Conservation (phyloP, 2,888 invertebrate species). For the Crossocerus cetratus region DNA sequence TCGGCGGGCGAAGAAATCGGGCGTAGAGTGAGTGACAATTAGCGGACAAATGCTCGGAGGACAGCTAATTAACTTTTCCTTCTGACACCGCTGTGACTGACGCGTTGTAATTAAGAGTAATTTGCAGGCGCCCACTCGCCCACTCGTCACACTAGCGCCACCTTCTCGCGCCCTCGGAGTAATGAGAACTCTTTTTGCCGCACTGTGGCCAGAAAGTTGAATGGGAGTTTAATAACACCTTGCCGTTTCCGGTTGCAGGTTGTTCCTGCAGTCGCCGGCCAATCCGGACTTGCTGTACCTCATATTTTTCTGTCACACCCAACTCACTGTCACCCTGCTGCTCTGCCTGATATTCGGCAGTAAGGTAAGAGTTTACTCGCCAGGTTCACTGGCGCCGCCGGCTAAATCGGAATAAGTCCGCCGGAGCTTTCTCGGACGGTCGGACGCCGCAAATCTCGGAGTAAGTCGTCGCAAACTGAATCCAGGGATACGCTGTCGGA, state of each 20-base stretch:
- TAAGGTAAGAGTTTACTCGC: constrained; percentile 90
- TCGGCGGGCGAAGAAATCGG: too few species aligned
- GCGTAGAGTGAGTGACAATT: too few species aligned
- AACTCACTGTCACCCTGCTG: constrained; percentile 93
- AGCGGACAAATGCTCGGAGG: too few species aligned
- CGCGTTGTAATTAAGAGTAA: too few species aligned
- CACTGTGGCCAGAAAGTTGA: neutral
- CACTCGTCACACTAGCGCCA: too few species aligned
- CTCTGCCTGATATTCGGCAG: constrained; percentile 96
- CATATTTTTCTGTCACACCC: constrained; percentile 97
- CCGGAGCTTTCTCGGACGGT: constrained; percentile 6
- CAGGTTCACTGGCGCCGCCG: too few species aligned
- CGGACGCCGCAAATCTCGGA: neutral
- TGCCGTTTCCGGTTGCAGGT: constrained; percentile 81
- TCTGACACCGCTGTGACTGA: too few species aligned
- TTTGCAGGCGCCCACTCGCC: too few species aligned
- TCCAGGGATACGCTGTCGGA: too few species aligned
- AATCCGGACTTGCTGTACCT: constrained; percentile 97
- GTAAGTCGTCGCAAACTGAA: too few species aligned
- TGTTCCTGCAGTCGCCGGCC: constrained; percentile 95
- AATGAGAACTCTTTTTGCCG: neutral
- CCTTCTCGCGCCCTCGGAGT: too few species aligned
- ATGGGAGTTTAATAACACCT: neutral
- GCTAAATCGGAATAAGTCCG: neutral
- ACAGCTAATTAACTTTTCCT: too few species aligned